phyloP scores from a whole-genome alignment of 1,140 invertebrate genomes.

The Drosophila dunni region DNA sequence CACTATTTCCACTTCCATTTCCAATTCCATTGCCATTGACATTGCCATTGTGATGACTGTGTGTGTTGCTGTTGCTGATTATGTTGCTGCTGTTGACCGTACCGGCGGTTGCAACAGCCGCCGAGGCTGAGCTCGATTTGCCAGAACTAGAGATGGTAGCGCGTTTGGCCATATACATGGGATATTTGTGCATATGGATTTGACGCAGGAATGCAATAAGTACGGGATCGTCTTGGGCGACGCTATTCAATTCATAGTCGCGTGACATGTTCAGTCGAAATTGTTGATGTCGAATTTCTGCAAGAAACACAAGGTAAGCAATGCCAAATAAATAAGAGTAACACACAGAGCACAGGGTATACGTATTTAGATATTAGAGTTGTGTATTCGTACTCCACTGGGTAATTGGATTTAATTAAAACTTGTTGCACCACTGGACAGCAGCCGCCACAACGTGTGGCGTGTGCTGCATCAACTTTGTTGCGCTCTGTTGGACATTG shows the following conservation, averaged over 20 bases:
- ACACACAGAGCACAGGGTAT: conserved; percentile 6
- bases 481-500: conserved; percentile 63
- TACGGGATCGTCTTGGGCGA: conserved; percentile 89
- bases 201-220: conserved; percentile 90
- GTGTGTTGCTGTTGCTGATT: conserved; percentile 7
- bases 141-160: conserved; percentile 49
- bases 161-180: conserved; percentile 81
- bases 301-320: too few species aligned
- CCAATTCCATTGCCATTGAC: conserved; percentile 18
- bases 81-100: conserved; percentile 33
- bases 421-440: conserved; percentile 76
- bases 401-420: conserved; percentile 78
- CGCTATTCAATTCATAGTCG: conserved; percentile 89
- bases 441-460: conserved; percentile 39
- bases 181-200: conserved; percentile 86
- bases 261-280: conserved; percentile 90
- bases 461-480: conserved; percentile 62
- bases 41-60: conserved; percentile 6
- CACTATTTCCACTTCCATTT: conserved; percentile 33
- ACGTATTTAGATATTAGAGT: neutral
- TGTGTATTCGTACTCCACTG: conserved; percentile 24
- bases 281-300: conserved; percentile 88
- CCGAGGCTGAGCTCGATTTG: conserved; percentile 43
- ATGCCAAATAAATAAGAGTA: neutral
- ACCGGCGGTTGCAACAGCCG: conserved; percentile 35